Evolutionary conservation across 2,888 invertebrate genomes (phyloP), one percentile per base, ranked within the genome.

Genomic region (Megastigmus dorsalis): DNA sequence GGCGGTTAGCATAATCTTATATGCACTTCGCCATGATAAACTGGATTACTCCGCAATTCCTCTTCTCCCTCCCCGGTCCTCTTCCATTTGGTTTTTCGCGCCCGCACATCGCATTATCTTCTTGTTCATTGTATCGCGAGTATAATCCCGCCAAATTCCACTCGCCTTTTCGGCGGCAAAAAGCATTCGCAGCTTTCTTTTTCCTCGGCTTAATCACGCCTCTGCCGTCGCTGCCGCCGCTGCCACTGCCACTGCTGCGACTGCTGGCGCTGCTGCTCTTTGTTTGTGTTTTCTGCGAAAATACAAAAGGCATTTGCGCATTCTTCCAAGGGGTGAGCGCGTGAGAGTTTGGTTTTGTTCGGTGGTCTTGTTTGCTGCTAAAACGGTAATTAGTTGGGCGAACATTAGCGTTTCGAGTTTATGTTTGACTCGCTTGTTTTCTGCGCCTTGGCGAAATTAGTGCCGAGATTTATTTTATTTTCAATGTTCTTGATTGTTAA

Each of bases 1-100:
- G 55, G 75, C 76, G 79, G 79, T 83, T 83, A 81, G 80, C 80
- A 80, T 83, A 82, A 85, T 85, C 84, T 82, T 82, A 79, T 82
- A 79, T 82, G 82, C 82, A 82, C 80, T 84, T 79, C 77, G 77
- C 73, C 69, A 77, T 79, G 83, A 84, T 84, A 83, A 85, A 84
- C 83, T 81, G 80, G 80, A 83, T 84, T 84, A 82, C 76, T 71
- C 77, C 59, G 70, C 69, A 50, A 57, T 63, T 77, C 69, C 68
- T 69, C 38, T 18, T 33, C 20, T 26, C 26, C 7, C 13, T 9
- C 45, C 45, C 43, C 57, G 41, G 45, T n/a, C 65, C 65, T 72
- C 36, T 20, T 30, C n/a, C 13, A 13, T 38, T 30, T 55, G 13
- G 45, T 33, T n/a, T n/a, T n/a, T n/a, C n/a, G n/a, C n/a, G n/a